Evolutionary conservation across 2,113 vertebrate species (phyloP).

Genomic region (Rhabdornis inornatus): DNA sequence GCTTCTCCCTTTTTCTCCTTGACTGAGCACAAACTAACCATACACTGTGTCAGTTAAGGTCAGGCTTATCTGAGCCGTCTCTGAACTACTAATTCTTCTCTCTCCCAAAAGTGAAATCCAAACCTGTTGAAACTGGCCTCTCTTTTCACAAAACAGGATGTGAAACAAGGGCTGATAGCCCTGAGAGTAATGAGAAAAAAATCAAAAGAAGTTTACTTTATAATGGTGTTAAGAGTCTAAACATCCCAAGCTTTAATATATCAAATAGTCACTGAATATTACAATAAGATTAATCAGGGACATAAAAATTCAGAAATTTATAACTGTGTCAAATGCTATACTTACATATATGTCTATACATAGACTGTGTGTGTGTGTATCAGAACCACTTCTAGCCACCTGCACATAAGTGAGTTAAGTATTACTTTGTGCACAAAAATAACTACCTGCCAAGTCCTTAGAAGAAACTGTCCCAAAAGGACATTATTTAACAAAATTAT

Average conservation of each 20-base stretch:
- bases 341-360: neutral
- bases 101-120: conserved; percentile 24
- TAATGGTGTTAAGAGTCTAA: neutral
- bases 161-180: conserved; percentile 2
- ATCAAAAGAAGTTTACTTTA: neutral
- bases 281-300: neutral
- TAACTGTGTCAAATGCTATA: neutral
- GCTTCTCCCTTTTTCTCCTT: conserved; percentile 2
- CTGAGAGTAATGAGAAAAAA: neutral
- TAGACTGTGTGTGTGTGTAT: neutral
- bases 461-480: neutral
- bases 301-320: neutral
- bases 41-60: conserved; percentile 14
- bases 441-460: neutral
- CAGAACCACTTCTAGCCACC: neutral
- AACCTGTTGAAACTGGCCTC: conserved; percentile 43
- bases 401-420: neutral
- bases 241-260: neutral
- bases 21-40: conserved; percentile 8
- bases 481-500: neutral
- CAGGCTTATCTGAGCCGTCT: conserved; percentile 11
- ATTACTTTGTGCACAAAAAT: neutral
- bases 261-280: neutral
- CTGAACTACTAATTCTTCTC: conserved; percentile 21
- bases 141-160: conserved; percentile 43